Evolutionary conservation across 1,140 invertebrate genomes (phyloP), one percentile per base, ranked within the genome.

Genomic region (Drosophila takahashii): DNA sequence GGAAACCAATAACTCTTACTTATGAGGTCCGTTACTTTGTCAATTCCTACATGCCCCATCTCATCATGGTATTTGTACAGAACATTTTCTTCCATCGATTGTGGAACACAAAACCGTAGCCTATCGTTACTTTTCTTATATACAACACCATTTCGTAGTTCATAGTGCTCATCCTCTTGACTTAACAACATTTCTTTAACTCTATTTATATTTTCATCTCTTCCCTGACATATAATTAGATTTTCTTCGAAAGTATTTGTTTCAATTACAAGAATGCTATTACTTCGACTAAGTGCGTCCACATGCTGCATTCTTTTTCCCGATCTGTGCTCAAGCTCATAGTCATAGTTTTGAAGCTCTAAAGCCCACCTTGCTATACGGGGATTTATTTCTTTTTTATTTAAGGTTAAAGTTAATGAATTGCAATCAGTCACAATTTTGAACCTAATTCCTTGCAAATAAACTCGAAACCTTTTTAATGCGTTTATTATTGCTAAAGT

Each of bases 1-100:
- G 26, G 47, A 29, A 48, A 29, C 47, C 47, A 48, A 29, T 29
- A 29, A 29, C 47, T 48, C n/a, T 48, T 48, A 48, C n/a, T 27
- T n/a, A 48, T 15, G 4, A 29, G 13, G n/a, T 29, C n/a, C 26
- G 26, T 15, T 15, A 48, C 47, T 29, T 29, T 48, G 7, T 15
- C 47, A 4, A 10, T 48, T 27, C 26, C 47, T 10, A n/a, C n/a
- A 48, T 48, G 26, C n/a, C 47, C 47, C 6, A 48, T 15, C 13
- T 48, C 47, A n/a, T 15, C 7, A 26, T 27, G 7, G 22, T 27
- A 42, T 18, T 42, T 42, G 8, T 44, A 44, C 42, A 44, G 10
- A 13, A 44, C 42, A 22, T 22, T 18, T 22, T 44, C 10, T 29
- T 48, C 26, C 47, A 48, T 29, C 26, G 44, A 47, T 7, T n/a